Percentiles rank a stretch among this genome's conserved stretches.
These are phyloP conservation scores for Branchellion lobata DNA, from an alignment of 2,888 invertebrate genomes.

Conservation along the genomic window DNA sequence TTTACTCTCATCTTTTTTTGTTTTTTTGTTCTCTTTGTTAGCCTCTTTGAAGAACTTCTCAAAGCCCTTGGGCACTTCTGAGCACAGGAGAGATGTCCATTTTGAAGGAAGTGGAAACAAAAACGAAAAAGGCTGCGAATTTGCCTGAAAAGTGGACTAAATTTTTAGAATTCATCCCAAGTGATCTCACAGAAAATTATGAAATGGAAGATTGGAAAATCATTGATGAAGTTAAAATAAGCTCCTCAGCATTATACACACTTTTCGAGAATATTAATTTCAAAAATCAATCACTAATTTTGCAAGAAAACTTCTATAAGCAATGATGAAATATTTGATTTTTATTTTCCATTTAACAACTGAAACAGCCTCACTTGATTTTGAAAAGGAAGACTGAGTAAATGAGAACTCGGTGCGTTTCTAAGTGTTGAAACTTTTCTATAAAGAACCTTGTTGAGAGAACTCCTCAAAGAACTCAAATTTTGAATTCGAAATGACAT, in stretches of 20 bases:
- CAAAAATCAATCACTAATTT: too few species aligned
- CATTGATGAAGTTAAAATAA: too few species aligned
- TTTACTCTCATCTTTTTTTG: slow-evolving; percentile 35
- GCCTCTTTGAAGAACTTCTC: slow-evolving; percentile 81
- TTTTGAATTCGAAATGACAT: background rate
- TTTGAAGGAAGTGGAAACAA: background rate
- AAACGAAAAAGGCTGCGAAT: background rate
- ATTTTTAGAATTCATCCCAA: too few species aligned
- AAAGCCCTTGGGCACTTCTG: slow-evolving; percentile 77
- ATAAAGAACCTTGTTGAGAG: background rate
- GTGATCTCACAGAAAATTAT: too few species aligned
- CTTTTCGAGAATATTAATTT: too few species aligned
- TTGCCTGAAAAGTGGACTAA: too few species aligned
- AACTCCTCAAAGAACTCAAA: background rate
- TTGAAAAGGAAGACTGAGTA: background rate
- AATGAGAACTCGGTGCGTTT: background rate
- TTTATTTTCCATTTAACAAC: background rate
- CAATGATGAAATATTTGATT: too few species aligned
- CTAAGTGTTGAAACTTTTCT: background rate
- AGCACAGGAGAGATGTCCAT: background rate
- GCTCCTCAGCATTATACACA: too few species aligned
- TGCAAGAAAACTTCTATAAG: too few species aligned
- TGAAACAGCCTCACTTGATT: background rate
- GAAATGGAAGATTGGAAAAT: too few species aligned
- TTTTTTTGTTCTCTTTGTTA: slow-evolving; percentile 48